Evolutionary conservation across 2,888 invertebrate genomes (phyloP).

Genomic region (Apamea epomidion): DNA sequence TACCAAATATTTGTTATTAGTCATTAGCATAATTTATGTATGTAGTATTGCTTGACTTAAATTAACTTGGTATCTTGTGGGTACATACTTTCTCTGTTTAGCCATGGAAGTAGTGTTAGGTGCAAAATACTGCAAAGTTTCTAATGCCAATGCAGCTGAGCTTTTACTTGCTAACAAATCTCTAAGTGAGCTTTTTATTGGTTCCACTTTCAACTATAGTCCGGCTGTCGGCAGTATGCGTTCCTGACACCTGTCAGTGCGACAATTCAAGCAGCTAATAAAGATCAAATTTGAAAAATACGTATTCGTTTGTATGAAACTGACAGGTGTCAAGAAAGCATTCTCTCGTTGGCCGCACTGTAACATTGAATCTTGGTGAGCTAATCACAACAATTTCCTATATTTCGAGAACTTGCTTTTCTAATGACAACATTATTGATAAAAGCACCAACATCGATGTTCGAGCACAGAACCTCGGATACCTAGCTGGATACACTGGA

Average conservation of each 20-base stretch:
- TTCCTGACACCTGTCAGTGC: not conserved
- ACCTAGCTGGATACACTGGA: not conserved
- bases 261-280: not conserved
- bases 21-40: conserved; percentile 53
- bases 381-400: not conserved
- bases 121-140: conserved; percentile 1
- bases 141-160: not conserved
- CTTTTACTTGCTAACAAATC: not conserved
- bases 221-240: too few relatives aligned
- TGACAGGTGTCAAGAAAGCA: not conserved
- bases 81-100: conserved; percentile 39
- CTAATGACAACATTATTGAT: not conserved
- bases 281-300: not conserved
- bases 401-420: not conserved
- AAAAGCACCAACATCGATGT: not conserved
- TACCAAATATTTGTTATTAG: conserved; percentile 53
- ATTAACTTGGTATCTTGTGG: conserved; percentile 3
- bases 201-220: not conserved
- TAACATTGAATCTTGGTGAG: not conserved
- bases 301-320: not conserved
- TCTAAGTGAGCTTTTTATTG: not conserved
- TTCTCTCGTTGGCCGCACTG: not conserved
- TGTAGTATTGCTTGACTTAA: conserved; percentile 19
- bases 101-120: not conserved
- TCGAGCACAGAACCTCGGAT: not conserved